phyloP scores from a whole-genome alignment of 2,113 vertebrate species.

The Otus sunia region DNA sequence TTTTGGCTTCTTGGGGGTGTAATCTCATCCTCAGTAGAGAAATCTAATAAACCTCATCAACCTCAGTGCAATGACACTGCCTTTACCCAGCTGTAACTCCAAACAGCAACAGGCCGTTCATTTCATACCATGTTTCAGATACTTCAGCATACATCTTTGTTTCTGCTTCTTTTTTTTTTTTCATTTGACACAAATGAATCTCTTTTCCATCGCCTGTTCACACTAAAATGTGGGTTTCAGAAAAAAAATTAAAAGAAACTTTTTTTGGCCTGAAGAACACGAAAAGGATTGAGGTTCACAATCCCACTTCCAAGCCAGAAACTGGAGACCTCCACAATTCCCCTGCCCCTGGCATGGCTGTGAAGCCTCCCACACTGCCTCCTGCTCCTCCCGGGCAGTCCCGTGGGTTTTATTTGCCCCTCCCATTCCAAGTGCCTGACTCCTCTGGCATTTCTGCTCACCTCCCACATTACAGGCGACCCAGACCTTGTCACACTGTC shows the following conservation, averaged over 20 bases:
- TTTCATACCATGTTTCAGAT: background rate
- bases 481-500: background rate
- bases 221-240: background rate
- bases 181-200: background rate
- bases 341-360: background rate
- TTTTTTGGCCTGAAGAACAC: background rate
- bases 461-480: constrained; percentile 3
- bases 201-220: background rate
- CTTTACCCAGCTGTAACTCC: background rate
- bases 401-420: background rate
- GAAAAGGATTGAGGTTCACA: background rate
- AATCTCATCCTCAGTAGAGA: background rate
- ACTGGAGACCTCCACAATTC: background rate
- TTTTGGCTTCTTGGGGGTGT: background rate
- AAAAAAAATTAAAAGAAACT: background rate
- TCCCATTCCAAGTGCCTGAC: constrained; percentile 53
- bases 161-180: background rate
- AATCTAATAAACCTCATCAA: background rate
- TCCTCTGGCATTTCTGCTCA: constrained; percentile 37
- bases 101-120: background rate
- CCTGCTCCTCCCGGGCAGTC: background rate
- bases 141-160: background rate
- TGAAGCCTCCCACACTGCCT: background rate
- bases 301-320: background rate
- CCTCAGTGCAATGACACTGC: background rate